Evolutionary conservation across 2,113 vertebrate genomes (phyloP).

Genomic region (Alosa alosa): DNA sequence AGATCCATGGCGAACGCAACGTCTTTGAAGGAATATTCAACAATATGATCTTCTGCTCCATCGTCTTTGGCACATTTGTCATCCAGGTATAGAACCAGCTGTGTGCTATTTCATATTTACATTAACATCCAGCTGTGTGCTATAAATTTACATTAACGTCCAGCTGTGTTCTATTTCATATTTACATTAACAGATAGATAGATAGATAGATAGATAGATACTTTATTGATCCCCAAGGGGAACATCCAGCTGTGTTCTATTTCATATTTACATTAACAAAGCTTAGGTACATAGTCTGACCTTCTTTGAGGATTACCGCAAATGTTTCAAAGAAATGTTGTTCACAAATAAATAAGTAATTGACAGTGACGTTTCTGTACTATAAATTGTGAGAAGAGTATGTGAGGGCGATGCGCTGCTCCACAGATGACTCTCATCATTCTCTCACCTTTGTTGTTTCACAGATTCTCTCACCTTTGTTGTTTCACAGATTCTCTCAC

Average conservation of each 20-base stretch:
- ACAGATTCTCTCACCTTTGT: too few species aligned
- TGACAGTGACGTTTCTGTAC: not conserved
- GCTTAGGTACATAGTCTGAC: not conserved
- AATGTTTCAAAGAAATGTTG: not conserved
- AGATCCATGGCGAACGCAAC: conserved; percentile 97
- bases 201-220: too few species aligned
- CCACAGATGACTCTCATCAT: not conserved
- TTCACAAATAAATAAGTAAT: not conserved
- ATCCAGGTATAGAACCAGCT: conserved; percentile 76
- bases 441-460: too few species aligned
- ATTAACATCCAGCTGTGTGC: not conserved
- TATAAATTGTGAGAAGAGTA: not conserved
- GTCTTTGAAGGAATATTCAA: conserved; percentile 95
- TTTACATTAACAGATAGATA: too few species aligned
- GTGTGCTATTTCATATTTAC: not conserved
- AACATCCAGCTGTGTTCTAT: too few species aligned
- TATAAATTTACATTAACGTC: not conserved
- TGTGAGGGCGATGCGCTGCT: not conserved
- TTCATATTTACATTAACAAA: not conserved
- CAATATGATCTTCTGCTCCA: conserved; percentile 93
- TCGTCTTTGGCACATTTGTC: conserved; percentile 88
- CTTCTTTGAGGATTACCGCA: not conserved
- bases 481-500: too few species aligned
- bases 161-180: not conserved
- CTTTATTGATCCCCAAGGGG: too few species aligned